Base-by-base conservation (phyloP, 2,888 invertebrate species). In the Amphipoea oculea region DNA sequence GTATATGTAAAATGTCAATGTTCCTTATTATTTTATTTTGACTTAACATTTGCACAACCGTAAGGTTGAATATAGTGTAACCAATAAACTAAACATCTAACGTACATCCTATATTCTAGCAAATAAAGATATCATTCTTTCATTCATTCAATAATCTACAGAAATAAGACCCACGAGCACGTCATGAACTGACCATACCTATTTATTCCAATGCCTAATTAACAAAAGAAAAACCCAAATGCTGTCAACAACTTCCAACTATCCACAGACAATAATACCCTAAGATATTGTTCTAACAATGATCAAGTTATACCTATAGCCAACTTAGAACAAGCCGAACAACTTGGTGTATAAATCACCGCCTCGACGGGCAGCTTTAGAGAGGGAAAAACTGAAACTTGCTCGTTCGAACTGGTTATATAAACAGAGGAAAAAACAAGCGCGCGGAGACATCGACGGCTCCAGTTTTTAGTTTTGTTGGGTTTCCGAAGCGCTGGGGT, bases 311-410 rank as follows among this genome's bases (percentile, higher is more conserved):
- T 85, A 87, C 62, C 65, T 80, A 88, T 69, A 83, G 81, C 78
- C 54, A 86, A 88, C 70, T 89, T 86, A 80, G 81, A 86, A 72
- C 79, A 85, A 86, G 86, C 45, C 74, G 76, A 57, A 77, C 89
- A 57, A 82, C 89, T 91, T 89, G 81, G 81, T 78, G 75, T 87
- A 91, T 91, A 91, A 91, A 91, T 91, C 91, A 91, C 91, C 73
- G 73, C 67, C 86, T 84, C 86, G 75, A 87, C 90, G 90, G 88
- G 84, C 88, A 86, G 83, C 86, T 84, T 87, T 86, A 81, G 81
- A 76, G 81, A 83, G 83, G 54, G 89, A 90, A 91, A 91, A 91
- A 91, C 87, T 90, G 71, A 81, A 89, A 91, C 86, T 90, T 90
- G 68, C 81, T 81, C 88, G 67, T 77, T 85, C 84, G 79, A 83